Evolutionary conservation across 2,888 invertebrate genomes (phyloP), one percentile per base, ranked within the genome.

Genomic region (Scaeva pyrastri): DNA sequence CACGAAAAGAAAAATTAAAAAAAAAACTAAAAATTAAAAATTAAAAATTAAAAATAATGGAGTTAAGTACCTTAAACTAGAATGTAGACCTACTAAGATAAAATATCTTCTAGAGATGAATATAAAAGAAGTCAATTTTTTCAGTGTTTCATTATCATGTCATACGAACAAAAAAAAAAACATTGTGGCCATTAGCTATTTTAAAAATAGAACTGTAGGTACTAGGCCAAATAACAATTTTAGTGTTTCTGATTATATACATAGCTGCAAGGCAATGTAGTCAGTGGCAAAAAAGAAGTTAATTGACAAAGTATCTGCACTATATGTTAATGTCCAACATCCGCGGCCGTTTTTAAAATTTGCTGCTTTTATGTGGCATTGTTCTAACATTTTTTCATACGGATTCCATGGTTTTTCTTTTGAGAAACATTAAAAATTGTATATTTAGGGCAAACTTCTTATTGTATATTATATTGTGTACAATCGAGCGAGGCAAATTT

Each of bases 31-130:
- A n/a, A n/a, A n/a, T n/a, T n/a, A 43, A 71, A 75, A 48, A 77
- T 31, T 31, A 7, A 41, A 72, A 87, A 64, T n/a, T n/a, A n/a
- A n/a, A 21, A 89, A 88, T 90, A 91, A 91, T 91, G 92, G 91
- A 92, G 92, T 92, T 91, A 91, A 91, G 91, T 91, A 91, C 91
- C 91, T 91, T 92, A 90, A 90, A 90, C 89, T 91, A 91, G 92
- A 89, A 89, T 89, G 89, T 91, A 91, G 90, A 89, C 60, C 82
- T 70, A 77, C 73, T 81, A 81, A 86, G 72, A 85, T 76, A 73
- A 36, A 31, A 64, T 48, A 45, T 79, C 78, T 79, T 48, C 56
- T 62, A 83, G 70, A 83, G 62, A 45, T 72, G 82, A 88, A 72
- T 72, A 72, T 50, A 74, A 31, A 31, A 74, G 82, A 41, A 66